Evolutionary conservation across 2,113 vertebrate species (phyloP).

Genomic region (Mugil cephalus): DNA sequence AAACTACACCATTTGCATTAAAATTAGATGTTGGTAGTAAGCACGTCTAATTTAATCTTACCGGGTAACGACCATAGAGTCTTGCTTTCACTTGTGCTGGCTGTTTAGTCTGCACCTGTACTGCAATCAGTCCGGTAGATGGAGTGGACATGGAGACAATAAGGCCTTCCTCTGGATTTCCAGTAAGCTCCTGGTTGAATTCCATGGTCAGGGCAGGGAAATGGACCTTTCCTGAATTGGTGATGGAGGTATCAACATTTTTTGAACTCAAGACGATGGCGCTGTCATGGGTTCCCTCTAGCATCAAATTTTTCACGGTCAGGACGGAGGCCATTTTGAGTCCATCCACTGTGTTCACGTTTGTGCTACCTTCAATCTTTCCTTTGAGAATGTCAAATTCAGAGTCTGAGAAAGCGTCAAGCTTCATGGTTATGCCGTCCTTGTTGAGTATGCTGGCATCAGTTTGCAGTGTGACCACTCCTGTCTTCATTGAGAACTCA

Average conservation of each 20-base stretch:
- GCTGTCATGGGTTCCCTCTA: conserved; percentile 88
- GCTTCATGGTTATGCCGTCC: conserved; percentile 84
- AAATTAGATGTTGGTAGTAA: not conserved
- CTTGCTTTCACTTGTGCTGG: conserved; percentile 71
- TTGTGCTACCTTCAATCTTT: conserved; percentile 86
- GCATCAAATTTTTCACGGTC: conserved; percentile 80
- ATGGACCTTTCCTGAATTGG: conserved; percentile 82
- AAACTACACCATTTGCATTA: conserved; percentile 5
- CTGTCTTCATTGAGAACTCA: conserved; percentile 91
- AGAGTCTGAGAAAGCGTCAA: conserved; percentile 87
- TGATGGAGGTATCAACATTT: conserved; percentile 82
- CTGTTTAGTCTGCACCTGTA: conserved; percentile 69
- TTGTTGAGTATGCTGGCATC: conserved; percentile 88
- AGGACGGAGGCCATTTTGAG: conserved; percentile 87
- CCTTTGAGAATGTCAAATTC: conserved; percentile 84
- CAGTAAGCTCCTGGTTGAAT: conserved; percentile 88
- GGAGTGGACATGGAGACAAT: conserved; percentile 82
- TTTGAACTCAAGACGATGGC: conserved; percentile 82
- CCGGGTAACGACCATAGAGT: conserved; percentile 86
- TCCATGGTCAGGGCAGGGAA: conserved; percentile 76
- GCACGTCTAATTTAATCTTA: conserved; percentile 72
- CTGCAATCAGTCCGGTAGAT: conserved; percentile 84
- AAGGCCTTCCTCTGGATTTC: conserved; percentile 78
- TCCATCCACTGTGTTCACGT: conserved; percentile 84
- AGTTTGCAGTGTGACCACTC: conserved; percentile 87